Conservation (phyloP, 2,113 vertebrate genomes). For the Thalassarche chlororhynchos region DNA sequence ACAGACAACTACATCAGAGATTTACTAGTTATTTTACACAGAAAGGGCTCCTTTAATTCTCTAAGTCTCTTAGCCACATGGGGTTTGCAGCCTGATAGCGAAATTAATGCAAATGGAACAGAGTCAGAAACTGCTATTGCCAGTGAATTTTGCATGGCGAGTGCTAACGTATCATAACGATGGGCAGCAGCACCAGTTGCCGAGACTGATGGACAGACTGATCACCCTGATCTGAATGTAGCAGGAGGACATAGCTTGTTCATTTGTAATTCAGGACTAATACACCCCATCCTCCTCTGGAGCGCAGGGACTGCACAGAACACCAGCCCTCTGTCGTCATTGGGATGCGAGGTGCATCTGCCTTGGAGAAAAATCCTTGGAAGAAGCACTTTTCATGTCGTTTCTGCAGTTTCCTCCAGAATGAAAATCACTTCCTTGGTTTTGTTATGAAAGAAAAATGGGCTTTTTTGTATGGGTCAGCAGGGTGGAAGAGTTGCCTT, state of each 20-base stretch:
- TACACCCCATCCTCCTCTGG: neutral
- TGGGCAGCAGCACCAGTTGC: neutral
- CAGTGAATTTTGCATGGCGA: neutral
- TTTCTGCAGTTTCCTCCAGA: neutral
- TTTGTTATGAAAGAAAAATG: neutral
- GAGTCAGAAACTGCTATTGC: neutral
- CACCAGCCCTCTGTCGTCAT: neutral
- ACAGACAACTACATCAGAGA: neutral
- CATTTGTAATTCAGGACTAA: neutral
- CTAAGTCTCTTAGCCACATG: neutral
- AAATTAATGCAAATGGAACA: neutral
- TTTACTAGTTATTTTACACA: neutral
- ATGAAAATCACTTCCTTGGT: conserved; percentile 8
- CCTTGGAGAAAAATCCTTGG: neutral
- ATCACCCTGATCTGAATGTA: neutral
- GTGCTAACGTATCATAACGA: accelerated
- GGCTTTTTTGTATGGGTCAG: neutral
- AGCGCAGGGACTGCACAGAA: neutral
- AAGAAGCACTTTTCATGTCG: neutral
- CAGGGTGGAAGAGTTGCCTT: neutral
- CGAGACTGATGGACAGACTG: neutral
- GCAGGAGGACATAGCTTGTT: neutral
- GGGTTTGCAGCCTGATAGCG: neutral
- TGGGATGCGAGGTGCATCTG: neutral
- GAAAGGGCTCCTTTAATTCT: neutral